Percentiles rank a stretch among this genome's conserved stretches.
phyloP scores from a whole-genome alignment of 1,140 invertebrate species.

The Trigoniulus corallinus region DNA sequence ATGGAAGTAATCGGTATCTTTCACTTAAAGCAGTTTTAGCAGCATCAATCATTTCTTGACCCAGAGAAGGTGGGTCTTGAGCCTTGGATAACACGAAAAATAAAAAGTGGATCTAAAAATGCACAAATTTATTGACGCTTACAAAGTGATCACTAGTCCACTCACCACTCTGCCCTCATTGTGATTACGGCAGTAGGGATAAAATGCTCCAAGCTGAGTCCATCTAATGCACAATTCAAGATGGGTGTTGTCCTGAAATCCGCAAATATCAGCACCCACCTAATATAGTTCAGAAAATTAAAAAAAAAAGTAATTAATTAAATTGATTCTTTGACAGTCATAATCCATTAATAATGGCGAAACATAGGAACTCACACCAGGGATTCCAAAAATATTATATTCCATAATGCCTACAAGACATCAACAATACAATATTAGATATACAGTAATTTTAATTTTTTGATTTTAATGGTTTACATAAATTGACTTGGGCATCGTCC shows the following conservation, averaged over 20 bases:
- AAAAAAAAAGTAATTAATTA: not conserved
- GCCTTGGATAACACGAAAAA: slow-evolving; percentile 8
- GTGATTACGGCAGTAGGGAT: slow-evolving; percentile 24
- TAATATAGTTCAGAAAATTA: slow-evolving; percentile 20
- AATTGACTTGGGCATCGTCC: too few species aligned
- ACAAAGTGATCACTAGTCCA: not conserved
- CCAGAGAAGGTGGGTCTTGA: slow-evolving; percentile 20
- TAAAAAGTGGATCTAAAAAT: not conserved
- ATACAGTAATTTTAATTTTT: slow-evolving; percentile 22
- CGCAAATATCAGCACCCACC: slow-evolving; percentile 38
- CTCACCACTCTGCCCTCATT: slow-evolving; percentile 15
- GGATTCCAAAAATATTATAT: slow-evolving; percentile 27
- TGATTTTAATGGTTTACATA: slow-evolving; percentile 6
- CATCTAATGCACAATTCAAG: slow-evolving; percentile 34
- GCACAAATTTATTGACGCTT: not conserved
- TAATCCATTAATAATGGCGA: too few species aligned
- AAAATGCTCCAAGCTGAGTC: slow-evolving; percentile 33
- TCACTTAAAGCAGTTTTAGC: slow-evolving; percentile 20
- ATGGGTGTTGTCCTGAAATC: slow-evolving; percentile 28
- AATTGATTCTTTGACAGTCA: not conserved
- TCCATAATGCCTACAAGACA: slow-evolving; percentile 23
- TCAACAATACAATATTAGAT: slow-evolving; percentile 22
- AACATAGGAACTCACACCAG: slow-evolving; percentile 23
- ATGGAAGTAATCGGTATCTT: slow-evolving; percentile 32
- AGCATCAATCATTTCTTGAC: slow-evolving; percentile 16